A percentile compares a stretch with the other conserved stretches of the same genome.
These are phyloP conservation scores for Zophobas morio DNA, from an alignment of 1,140 invertebrate genomes.

Conservation along the genomic window DNA sequence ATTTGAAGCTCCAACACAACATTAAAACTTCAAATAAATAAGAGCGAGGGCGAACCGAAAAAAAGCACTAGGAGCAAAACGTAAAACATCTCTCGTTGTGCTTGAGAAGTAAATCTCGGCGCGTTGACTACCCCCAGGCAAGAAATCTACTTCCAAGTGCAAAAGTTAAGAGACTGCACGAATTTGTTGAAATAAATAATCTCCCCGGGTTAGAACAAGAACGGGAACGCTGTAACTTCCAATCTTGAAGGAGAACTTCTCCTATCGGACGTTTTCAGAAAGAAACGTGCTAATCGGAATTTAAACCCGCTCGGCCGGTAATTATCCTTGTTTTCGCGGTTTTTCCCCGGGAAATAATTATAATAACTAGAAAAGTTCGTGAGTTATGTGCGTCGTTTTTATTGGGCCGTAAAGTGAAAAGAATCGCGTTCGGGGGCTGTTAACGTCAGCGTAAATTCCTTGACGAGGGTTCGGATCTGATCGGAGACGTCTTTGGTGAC, in stretches of 20 bases:
- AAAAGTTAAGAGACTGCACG: conserved; percentile 53
- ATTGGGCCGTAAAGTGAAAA: conserved; percentile 25
- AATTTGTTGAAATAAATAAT: conserved; percentile 54
- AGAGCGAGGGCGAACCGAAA: conserved; percentile 9
- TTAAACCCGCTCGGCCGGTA: neutral
- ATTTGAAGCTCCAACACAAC: conserved; percentile 39
- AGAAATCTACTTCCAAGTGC: conserved; percentile 49
- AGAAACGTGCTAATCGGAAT: conserved; percentile 5
- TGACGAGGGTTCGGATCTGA: neutral
- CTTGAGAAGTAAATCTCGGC: conserved; percentile 30
- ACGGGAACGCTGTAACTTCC: conserved; percentile 14
- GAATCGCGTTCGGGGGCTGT: conserved; percentile 10
- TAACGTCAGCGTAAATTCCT: conserved; percentile 33
- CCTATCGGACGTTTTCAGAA: conserved; percentile 1
- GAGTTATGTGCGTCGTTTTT: neutral
- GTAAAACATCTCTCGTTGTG: conserved; percentile 31
- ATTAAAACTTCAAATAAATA: conserved; percentile 42
- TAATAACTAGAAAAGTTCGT: conserved; percentile 28
- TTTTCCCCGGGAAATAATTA: neutral
- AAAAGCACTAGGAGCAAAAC: conserved; percentile 15
- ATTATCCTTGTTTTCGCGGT: too few species aligned
- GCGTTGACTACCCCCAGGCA: conserved; percentile 46
- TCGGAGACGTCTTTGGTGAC: neutral
- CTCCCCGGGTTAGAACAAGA: conserved; percentile 47
- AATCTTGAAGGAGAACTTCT: neutral